These are phyloP conservation scores for Ectropis crepuscularia DNA, from an alignment of 2,888 invertebrate species.

Conservation along the genomic window DNA sequence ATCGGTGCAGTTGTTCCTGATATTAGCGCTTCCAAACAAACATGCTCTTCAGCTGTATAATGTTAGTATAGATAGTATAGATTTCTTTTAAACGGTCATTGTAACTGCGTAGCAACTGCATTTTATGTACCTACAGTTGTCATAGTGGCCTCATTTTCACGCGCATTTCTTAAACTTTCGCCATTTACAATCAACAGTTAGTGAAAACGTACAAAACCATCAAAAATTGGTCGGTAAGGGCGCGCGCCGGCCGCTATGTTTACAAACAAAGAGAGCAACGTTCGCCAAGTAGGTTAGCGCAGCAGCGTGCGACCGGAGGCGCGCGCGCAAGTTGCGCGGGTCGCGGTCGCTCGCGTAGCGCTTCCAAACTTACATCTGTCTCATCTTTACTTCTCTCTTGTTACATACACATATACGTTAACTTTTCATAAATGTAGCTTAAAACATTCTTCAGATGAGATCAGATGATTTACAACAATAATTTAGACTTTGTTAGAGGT, in stretches of 20 bases:
- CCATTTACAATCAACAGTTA: constrained; percentile 37
- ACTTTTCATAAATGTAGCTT: no score
- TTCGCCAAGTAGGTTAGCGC: constrained; percentile 81
- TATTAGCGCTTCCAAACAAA: no score
- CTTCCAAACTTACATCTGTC: no score
- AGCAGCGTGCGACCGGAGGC: constrained; percentile 57
- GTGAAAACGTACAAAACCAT: constrained; percentile 47
- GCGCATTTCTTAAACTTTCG: constrained; percentile 31
- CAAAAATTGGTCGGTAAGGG: constrained; percentile 38
- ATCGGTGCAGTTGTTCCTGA: no score
- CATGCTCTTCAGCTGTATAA: no score
- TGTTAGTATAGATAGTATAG: neutral
- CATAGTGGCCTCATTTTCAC: constrained; percentile 23
- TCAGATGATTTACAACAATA: no score
- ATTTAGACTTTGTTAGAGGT: no score
- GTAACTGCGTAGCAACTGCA: constrained; percentile 12
- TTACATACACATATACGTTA: neutral
- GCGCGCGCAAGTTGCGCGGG: constrained; percentile 73
- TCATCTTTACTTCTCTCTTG: no score
- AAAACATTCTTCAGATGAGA: no score
- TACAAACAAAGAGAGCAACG: constrained; percentile 85
- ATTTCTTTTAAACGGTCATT: constrained; percentile 6
- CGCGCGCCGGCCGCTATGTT: constrained; percentile 73
- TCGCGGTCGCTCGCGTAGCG: constrained; percentile 63
- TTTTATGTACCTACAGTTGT: constrained; percentile 8